Percentiles rank a stretch among this genome's conserved stretches.
phyloP scores from a whole-genome alignment of 2,797 vertebrate genomes.

The Eutrigla gurnardus region DNA sequence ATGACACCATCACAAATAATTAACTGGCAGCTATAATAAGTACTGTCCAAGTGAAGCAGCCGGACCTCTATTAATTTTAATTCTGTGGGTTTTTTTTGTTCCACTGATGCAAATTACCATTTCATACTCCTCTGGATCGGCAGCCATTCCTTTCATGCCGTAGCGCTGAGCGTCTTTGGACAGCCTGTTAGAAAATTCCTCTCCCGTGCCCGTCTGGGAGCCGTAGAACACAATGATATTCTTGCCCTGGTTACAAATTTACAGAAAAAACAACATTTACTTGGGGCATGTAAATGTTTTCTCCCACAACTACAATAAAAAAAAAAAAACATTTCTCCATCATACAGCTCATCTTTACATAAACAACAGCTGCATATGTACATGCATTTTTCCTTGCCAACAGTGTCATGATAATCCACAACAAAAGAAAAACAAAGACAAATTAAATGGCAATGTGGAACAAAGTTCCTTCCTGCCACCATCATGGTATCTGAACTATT shows the following conservation, averaged over 20 bases:
- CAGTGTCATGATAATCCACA: conserved; percentile 18
- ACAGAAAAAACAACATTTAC: conserved; percentile 11
- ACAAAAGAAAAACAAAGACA: conserved; percentile 3
- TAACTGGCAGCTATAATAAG: neutral
- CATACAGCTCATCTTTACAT: neutral
- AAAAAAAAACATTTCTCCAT: neutral
- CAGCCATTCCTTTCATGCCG: conserved; percentile 95
- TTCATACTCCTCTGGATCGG: conserved; percentile 97
- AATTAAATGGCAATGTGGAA: conserved; percentile 19
- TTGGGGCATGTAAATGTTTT: neutral
- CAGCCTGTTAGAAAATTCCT: conserved; percentile 95
- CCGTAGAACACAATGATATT: conserved; percentile 98
- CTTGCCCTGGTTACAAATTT: conserved; percentile 79
- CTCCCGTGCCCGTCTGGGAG: conserved; percentile 96
- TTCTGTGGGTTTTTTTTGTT: conserved; percentile 9
- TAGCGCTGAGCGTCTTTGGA: conserved; percentile 98
- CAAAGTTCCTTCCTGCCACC: conserved; percentile 32
- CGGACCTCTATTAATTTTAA: conserved; percentile 24
- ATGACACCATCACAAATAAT: conserved; percentile 7
- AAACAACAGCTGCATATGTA: neutral
- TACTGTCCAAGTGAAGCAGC: conserved; percentile 20
- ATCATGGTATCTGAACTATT: conserved; percentile 55
- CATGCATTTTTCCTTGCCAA: neutral
- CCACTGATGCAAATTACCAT: conserved; percentile 84
- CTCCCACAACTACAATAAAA: neutral